Evolutionary conservation across 2,888 invertebrate genomes (phyloP).

Genomic region (Aphelenchoides bicaudatus): DNA sequence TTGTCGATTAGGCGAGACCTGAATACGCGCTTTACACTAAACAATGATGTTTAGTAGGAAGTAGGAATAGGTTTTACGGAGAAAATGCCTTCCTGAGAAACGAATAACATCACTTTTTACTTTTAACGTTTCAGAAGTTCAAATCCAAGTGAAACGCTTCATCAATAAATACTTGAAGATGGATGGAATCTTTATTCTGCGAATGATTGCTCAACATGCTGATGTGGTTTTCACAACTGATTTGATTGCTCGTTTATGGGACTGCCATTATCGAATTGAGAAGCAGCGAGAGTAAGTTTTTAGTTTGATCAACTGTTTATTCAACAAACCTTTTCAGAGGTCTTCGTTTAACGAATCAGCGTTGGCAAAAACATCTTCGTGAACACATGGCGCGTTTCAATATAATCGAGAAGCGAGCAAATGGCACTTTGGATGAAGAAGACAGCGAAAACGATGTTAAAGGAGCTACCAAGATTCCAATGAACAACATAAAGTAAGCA

Average conservation of each 20-base stretch:
- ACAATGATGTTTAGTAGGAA: too few species aligned
- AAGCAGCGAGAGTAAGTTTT: slow-evolving; percentile 44
- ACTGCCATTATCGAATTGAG: slow-evolving; percentile 46
- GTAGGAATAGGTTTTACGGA: background rate
- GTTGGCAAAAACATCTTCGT: slow-evolving; percentile 24
- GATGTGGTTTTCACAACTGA: slow-evolving; percentile 55
- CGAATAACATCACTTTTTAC: background rate
- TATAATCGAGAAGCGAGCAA: background rate
- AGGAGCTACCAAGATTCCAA: too few species aligned
- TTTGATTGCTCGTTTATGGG: slow-evolving; percentile 43
- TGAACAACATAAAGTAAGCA: too few species aligned
- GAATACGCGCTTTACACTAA: too few species aligned
- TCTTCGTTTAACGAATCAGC: slow-evolving; percentile 24
- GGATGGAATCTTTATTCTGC: slow-evolving; percentile 56
- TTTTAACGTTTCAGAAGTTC: slow-evolving; percentile 31
- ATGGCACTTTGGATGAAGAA: background rate
- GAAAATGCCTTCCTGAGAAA: background rate
- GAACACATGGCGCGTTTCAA: background rate
- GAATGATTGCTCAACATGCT: slow-evolving; percentile 55
- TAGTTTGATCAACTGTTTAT: background rate
- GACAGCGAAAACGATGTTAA: slow-evolving; percentile 1
- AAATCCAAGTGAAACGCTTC: slow-evolving; percentile 44
- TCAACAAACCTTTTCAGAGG: slow-evolving; percentile 25
- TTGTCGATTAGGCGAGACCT: too few species aligned
- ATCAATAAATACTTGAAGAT: slow-evolving; percentile 49